Base-by-base conservation (phyloP, 2,888 invertebrate species). In the Trichopoda pennipes region DNA sequence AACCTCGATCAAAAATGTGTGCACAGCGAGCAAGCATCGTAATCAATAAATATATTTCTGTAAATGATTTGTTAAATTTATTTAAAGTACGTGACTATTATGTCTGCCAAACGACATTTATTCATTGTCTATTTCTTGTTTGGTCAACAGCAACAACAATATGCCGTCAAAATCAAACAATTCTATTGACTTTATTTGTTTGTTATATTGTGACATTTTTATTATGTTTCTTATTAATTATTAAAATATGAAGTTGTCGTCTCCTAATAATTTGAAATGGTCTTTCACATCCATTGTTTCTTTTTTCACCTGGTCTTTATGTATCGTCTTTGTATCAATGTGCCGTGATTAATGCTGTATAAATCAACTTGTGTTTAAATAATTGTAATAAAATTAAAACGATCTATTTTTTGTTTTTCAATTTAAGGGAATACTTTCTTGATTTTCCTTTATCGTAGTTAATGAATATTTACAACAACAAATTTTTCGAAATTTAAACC, bases 151-250 rank as follows among this genome's bases (percentile, higher is more conserved):
- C 47, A 53, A n/a, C 42, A 44, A 38, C 38, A 38, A 38, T 47
- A 53, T 70, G 70, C 75, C 75, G 66, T 61, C 74, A 76, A 80
- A 60, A 70, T 66, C 64, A 70, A 28, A 75, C 58, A 80, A 70
- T 64, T 75, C 75, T 64, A 28, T 28, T 28, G 28, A 28, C 63
- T 80, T 14, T 58, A 56, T 16, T 79, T 68, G 19, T 73, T 83
- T 80, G 81, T 47, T 17, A 83, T 85, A 82, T 87, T 85, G 86
- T 72, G 85, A 88, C 84, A 86, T 84, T 87, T 88, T 87, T 87
- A 88, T 88, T 86, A 85, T 78, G 84, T 76, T 86, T 85, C 76
- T 85, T 80, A 84, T 28, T 84, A 85, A 86, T 86, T 85, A 78
- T 85, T 86, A 49, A 84, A 81, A 84, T 87, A 86, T 86, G 53